These are phyloP conservation scores for Hypotaenidia okinawae DNA, from an alignment of 2,797 vertebrate genomes.

Conservation along the genomic window DNA sequence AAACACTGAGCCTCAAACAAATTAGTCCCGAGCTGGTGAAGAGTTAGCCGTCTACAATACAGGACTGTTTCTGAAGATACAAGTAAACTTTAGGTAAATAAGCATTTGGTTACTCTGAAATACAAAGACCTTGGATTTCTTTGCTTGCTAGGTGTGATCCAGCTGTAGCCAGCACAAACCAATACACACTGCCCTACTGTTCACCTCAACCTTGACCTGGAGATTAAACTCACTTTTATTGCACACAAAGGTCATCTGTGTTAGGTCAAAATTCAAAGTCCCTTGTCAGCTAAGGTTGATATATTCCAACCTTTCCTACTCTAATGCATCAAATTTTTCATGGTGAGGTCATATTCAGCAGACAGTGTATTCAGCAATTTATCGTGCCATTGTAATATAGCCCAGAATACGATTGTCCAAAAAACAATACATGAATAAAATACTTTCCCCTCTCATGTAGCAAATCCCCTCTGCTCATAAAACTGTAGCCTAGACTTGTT, in stretches of 20 bases:
- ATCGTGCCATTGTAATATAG: constrained; percentile 75
- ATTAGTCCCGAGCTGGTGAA: constrained; percentile 33
- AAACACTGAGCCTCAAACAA: constrained; percentile 42
- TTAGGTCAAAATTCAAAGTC: constrained; percentile 84
- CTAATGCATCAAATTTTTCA: constrained; percentile 84
- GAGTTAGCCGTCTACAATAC: neutral
- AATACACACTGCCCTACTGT: constrained; percentile 46
- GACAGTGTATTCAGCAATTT: constrained; percentile 82
- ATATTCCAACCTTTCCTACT: constrained; percentile 83
- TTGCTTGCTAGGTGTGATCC: constrained; percentile 51
- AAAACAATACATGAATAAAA: constrained; percentile 77
- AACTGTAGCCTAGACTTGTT: constrained; percentile 27
- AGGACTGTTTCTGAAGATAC: neutral
- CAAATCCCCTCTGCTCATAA: constrained; percentile 50
- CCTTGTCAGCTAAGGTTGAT: constrained; percentile 84
- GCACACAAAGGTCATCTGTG: constrained; percentile 80
- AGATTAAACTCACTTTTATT: constrained; percentile 85
- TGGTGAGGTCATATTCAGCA: constrained; percentile 82
- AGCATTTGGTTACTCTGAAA: constrained; percentile 48
- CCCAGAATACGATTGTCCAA: constrained; percentile 74
- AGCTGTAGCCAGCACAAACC: constrained; percentile 46
- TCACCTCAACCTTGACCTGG: constrained; percentile 81
- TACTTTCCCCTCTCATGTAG: constrained; percentile 65
- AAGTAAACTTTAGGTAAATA: constrained; percentile 53
- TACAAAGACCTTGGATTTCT: constrained; percentile 42